A percentile compares a stretch with the other conserved stretches of the same genome.
Conservation (phyloP, 2,888 invertebrate genomes). For the Saturnia japonica region DNA sequence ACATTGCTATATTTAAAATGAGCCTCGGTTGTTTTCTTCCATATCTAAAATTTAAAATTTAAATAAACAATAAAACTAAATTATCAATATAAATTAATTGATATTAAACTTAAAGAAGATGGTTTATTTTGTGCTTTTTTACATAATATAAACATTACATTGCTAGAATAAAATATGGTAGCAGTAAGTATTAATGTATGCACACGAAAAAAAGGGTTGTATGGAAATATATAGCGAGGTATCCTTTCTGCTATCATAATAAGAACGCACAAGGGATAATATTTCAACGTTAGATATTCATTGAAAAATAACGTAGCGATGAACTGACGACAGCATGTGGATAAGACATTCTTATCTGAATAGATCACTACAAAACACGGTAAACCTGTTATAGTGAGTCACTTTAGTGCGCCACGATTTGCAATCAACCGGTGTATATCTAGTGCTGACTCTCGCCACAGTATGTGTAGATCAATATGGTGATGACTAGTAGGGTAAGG, state of each 20-base stretch:
- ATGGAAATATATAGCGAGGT: neutral
- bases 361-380: neutral
- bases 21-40: slow-evolving; percentile 22
- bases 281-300: neutral
- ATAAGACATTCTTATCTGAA: neutral
- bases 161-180: neutral
- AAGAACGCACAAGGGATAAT: neutral
- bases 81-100: neutral
- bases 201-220: neutral
- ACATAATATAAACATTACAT: slow-evolving; percentile 18
- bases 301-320: neutral
- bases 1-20: slow-evolving; percentile 44
- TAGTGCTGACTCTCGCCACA: no score
- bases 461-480: neutral
- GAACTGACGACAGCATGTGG: neutral
- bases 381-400: neutral
- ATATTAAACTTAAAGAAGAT: neutral
- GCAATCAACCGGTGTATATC: neutral
- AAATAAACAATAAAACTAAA: neutral
- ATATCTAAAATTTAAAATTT: neutral
- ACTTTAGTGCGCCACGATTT: neutral
- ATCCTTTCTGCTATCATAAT: neutral
- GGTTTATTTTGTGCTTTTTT: slow-evolving; percentile 24
- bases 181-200: neutral
- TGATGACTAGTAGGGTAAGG: no score